A percentile compares a stretch with the other conserved stretches of the same genome.
Evolutionary conservation across 2,113 vertebrate species (phyloP).

Genomic region (Ciconia stormi): DNA sequence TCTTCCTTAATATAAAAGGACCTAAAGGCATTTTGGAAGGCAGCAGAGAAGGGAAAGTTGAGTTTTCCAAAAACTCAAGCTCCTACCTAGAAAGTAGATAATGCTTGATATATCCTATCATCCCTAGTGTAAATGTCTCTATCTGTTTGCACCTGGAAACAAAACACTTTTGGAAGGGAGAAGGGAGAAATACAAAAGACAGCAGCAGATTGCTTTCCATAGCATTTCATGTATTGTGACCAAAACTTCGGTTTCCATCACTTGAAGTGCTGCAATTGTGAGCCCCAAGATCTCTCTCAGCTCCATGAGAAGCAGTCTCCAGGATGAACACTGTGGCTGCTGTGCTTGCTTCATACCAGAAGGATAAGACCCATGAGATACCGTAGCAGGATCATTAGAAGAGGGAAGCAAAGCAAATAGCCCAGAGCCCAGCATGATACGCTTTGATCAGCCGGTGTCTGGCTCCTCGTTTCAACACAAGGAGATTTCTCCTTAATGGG

Average conservation of each 20-base stretch:
- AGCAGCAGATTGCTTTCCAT: neutral
- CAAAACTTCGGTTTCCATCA: neutral
- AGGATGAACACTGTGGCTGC: neutral
- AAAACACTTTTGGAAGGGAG: neutral
- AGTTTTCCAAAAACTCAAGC: neutral
- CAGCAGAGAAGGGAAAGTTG: conserved; percentile 19
- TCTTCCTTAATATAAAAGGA: conserved; percentile 12
- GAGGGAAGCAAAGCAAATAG: neutral
- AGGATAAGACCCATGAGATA: neutral
- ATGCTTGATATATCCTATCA: neutral
- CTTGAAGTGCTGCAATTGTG: neutral
- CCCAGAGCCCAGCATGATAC: rapidly evolving
- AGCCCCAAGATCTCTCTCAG: neutral
- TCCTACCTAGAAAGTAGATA: neutral
- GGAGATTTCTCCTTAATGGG: neutral
- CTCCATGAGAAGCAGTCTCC: rapidly evolving
- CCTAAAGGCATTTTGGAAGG: conserved; percentile 47
- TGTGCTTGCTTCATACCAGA: neutral
- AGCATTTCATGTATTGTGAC: neutral
- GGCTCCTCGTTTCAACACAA: neutral
- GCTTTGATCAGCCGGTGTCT: neutral
- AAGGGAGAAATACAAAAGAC: neutral
- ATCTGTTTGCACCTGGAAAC: neutral
- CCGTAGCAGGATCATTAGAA: neutral
- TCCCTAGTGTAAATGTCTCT: neutral